Conservation (phyloP, 2,113 vertebrate genomes). For the Nothocercus julius region DNA sequence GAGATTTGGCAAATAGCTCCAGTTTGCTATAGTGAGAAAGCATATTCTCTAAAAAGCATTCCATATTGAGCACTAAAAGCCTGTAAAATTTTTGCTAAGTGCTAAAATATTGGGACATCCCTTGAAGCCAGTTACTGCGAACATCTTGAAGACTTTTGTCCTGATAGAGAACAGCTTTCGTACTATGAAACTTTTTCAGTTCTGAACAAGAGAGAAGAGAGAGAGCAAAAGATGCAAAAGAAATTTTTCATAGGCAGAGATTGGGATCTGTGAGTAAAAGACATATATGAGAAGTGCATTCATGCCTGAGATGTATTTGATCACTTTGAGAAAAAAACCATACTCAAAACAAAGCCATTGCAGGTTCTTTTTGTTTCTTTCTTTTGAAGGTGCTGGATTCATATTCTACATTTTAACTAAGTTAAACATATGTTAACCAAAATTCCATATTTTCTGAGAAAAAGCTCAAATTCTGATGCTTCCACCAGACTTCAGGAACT, state of each 20-base stretch:
- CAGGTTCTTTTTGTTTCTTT: neutral
- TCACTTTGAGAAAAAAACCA: neutral
- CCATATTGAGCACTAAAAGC: neutral
- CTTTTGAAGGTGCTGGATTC: neutral
- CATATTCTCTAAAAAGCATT: neutral
- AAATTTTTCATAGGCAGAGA: neutral
- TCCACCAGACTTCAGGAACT: neutral
- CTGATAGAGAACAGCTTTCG: neutral
- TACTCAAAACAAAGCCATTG: neutral
- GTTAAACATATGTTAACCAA: neutral
- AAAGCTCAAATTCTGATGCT: neutral
- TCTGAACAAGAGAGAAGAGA: neutral
- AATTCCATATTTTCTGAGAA: neutral
- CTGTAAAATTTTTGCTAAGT: neutral
- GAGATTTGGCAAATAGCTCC: neutral
- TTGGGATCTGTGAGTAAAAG: neutral
- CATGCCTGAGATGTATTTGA: neutral
- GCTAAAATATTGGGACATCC: neutral
- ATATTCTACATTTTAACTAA: neutral
- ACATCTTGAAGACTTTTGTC: neutral
- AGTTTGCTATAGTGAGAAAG: neutral
- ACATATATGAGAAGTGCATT: neutral
- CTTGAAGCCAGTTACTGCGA: neutral
- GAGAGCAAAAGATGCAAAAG: neutral
- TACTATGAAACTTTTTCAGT: neutral